Conservation (phyloP, 2,113 vertebrate genomes). For the Nymphicus hollandicus region DNA sequence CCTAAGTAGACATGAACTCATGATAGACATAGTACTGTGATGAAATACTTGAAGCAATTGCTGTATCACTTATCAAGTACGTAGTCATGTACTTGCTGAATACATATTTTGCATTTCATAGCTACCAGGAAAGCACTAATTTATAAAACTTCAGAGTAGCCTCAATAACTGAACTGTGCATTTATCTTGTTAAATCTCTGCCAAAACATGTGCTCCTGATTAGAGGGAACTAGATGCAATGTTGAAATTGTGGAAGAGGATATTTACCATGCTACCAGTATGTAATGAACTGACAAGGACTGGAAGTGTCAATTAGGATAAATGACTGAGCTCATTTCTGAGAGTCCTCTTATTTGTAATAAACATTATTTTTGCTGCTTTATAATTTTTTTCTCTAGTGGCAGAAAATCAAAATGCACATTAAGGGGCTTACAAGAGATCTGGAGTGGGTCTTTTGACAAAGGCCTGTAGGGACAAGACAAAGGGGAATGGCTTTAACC, state of each 20-base stretch:
- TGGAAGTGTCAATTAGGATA: background rate
- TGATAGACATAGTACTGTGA: background rate
- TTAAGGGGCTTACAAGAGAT: background rate
- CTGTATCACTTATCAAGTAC: background rate
- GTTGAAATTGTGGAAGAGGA: background rate
- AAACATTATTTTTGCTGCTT: background rate
- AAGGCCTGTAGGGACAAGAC: background rate
- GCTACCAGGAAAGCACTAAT: background rate
- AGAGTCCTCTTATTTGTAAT: background rate
- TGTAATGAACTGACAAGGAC: background rate
- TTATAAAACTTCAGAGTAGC: background rate
- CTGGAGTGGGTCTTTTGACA: background rate
- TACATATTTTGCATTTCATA: background rate
- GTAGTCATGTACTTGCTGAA: background rate
- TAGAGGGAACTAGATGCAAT: background rate
- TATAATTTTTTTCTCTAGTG: background rate
- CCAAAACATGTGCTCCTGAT: conserved; percentile 17
- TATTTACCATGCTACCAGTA: conserved; percentile 2
- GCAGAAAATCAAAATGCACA: background rate
- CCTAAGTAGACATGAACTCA: background rate
- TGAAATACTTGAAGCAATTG: background rate
- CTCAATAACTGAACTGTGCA: background rate
- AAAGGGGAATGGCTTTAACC: background rate
- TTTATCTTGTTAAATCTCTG: conserved; percentile 24
- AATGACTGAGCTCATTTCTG: background rate